A percentile compares a stretch with the other conserved stretches of the same genome.
These are phyloP conservation scores for Cepaea hortensis DNA, from an alignment of 2,888 invertebrate genomes.

Conservation along the genomic window DNA sequence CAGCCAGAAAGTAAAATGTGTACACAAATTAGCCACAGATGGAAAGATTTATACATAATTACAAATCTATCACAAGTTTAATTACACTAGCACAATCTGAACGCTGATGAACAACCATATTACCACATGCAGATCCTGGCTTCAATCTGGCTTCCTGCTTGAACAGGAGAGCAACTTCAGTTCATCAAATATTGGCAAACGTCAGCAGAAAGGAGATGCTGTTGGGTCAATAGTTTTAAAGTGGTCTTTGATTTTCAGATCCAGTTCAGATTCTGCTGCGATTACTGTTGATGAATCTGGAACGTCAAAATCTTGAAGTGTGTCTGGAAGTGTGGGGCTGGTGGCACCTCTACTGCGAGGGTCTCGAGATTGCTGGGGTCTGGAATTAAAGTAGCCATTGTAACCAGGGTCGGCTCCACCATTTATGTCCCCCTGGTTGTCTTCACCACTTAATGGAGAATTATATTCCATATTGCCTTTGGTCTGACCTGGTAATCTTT, in stretches of 20 bases:
- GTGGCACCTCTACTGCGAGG: constrained; percentile 30
- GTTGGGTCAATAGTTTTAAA: constrained; percentile 77
- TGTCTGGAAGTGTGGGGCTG: constrained; percentile 49
- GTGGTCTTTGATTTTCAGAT: constrained; percentile 72
- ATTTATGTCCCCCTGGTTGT: constrained; percentile 47
- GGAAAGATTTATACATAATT: not conserved
- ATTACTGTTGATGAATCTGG: constrained; percentile 31
- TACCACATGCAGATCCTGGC: too few species aligned
- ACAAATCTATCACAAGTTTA: too few species aligned
- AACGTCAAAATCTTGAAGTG: constrained; percentile 45
- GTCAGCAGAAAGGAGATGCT: constrained; percentile 76
- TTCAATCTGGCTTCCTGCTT: too few species aligned
- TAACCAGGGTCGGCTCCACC: constrained; percentile 52
- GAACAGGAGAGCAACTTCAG: too few species aligned
- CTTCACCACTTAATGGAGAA: constrained; percentile 71
- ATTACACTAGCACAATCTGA: too few species aligned
- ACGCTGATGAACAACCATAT: too few species aligned
- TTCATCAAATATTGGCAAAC: not conserved
- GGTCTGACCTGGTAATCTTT: constrained; percentile 58
- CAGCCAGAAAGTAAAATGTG: not conserved
- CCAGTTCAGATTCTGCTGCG: constrained; percentile 52
- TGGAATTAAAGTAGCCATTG: constrained; percentile 70
- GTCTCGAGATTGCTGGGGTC: constrained; percentile 29
- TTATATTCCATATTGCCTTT: constrained; percentile 73
- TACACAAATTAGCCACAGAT: not conserved